Conservation (phyloP, 2,888 invertebrate species). For the Amblyjoppa fuscipennis region DNA sequence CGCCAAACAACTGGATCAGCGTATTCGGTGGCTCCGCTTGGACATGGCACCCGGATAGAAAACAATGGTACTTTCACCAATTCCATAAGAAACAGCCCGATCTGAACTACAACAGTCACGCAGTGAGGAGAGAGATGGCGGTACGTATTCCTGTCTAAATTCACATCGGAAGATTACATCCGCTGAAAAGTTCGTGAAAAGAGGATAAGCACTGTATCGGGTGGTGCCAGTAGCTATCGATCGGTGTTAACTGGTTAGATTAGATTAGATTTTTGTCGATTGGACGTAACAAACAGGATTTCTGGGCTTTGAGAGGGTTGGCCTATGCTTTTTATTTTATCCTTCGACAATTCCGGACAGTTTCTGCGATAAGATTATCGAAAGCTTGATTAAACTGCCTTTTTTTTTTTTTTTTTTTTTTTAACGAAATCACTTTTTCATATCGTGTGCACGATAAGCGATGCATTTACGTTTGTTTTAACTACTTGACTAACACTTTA, state of each 20-base stretch:
- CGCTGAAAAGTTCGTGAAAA: background rate
- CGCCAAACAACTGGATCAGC: constrained; percentile 86
- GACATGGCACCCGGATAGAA: constrained; percentile 84
- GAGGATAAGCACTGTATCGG: background rate
- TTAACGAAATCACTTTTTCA: background rate
- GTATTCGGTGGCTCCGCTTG: constrained; percentile 87
- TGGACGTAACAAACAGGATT: background rate
- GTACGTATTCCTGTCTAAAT: constrained; percentile 72
- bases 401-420: background rate
- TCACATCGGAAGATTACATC: background rate
- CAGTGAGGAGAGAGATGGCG: constrained; percentile 81
- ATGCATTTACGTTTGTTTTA: background rate
- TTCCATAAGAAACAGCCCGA: constrained; percentile 87
- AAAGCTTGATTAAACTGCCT: background rate
- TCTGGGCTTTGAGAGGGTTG: background rate
- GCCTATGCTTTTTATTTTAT: background rate
- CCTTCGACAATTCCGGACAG: background rate
- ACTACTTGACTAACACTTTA: background rate
- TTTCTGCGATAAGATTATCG: constrained; percentile 8
- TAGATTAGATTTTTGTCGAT: constrained; percentile 37
- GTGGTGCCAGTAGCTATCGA: background rate
- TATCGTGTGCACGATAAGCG: background rate
- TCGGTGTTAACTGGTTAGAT: background rate
- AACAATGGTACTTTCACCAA: constrained; percentile 87
- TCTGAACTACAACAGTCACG: constrained; percentile 86